A percentile compares a stretch with the other conserved stretches of the same genome.
Evolutionary conservation across 2,113 vertebrate species (phyloP).

Genomic region (Uropsilus gracilis): DNA sequence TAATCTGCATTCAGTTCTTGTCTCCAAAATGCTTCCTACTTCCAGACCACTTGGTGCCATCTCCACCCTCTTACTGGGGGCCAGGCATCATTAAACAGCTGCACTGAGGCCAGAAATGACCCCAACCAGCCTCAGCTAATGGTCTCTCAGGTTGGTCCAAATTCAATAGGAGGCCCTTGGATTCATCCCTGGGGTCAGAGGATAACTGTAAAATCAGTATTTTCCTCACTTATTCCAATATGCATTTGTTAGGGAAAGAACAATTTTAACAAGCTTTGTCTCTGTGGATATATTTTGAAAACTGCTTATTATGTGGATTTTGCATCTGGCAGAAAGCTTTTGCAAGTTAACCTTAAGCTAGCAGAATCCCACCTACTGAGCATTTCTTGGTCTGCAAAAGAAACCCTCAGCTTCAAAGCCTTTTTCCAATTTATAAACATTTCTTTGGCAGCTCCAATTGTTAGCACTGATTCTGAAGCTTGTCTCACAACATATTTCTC

Average conservation of each 20-base stretch:
- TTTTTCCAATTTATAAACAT: not conserved
- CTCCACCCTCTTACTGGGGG: not conserved
- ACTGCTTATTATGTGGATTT: slow-evolving; percentile 58
- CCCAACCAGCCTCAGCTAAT: not conserved
- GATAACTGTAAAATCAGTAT: not conserved
- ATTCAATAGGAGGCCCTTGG: not conserved
- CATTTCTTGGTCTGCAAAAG: not conserved
- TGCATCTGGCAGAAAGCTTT: slow-evolving; percentile 31
- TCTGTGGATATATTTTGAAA: slow-evolving; percentile 13
- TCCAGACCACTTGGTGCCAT: not conserved
- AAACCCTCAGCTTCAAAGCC: not conserved
- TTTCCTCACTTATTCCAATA: slow-evolving; percentile 28
- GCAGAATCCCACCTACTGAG: slow-evolving; percentile 1
- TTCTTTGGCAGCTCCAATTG: not conserved
- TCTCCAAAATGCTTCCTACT: not conserved
- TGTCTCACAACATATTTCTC: not conserved
- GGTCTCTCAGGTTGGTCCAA: not conserved
- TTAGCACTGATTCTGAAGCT: not conserved
- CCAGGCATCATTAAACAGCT: not conserved
- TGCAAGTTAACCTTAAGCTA: not conserved
- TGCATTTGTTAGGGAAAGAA: slow-evolving; percentile 44
- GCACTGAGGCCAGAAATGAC: not conserved
- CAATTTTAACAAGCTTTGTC: slow-evolving; percentile 43
- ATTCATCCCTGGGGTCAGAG: not conserved
- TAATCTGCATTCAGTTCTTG: not conserved